Evolutionary conservation across 2,113 vertebrate species (phyloP).

Genomic region (Bucco capensis): DNA sequence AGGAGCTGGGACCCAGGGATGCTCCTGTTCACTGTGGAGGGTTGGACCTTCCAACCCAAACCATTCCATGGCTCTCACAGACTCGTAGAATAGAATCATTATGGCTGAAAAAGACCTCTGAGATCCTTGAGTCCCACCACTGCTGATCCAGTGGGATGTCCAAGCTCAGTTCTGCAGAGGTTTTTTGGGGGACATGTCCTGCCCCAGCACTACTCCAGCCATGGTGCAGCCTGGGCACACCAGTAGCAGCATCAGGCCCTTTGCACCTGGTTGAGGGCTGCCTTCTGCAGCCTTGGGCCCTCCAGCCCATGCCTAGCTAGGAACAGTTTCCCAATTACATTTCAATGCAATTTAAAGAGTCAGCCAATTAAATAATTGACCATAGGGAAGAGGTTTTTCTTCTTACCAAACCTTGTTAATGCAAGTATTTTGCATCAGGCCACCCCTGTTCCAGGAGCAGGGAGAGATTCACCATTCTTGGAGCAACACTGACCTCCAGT

Average conservation of each 20-base stretch:
- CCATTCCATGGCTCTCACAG: too few species aligned
- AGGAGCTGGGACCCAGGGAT: not conserved
- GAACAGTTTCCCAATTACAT: slow-evolving; percentile 1
- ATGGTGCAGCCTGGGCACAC: accelerated
- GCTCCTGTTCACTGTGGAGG: too few species aligned
- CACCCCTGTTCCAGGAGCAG: not conserved
- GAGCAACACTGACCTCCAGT: slow-evolving; percentile 54
- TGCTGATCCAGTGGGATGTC: too few species aligned
- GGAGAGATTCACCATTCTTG: not conserved
- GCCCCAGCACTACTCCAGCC: not conserved
- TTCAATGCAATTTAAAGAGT: slow-evolving; percentile 7
- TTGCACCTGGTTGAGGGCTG: not conserved
- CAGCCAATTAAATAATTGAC: slow-evolving; percentile 49
- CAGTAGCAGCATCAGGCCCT: not conserved
- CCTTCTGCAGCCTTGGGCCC: not conserved
- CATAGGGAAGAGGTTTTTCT: slow-evolving; percentile 7
- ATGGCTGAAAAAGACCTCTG: too few species aligned
- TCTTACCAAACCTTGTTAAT: not conserved
- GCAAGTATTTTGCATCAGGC: not conserved
- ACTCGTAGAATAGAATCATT: too few species aligned
- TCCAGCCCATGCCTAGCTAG: not conserved
- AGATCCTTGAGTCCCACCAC: too few species aligned
- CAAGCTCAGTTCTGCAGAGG: not conserved
- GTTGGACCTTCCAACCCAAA: too few species aligned
- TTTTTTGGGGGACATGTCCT: not conserved